These are phyloP conservation scores for Zaprionus inermis DNA, from an alignment of 1,140 invertebrate species.

Conservation along the genomic window DNA sequence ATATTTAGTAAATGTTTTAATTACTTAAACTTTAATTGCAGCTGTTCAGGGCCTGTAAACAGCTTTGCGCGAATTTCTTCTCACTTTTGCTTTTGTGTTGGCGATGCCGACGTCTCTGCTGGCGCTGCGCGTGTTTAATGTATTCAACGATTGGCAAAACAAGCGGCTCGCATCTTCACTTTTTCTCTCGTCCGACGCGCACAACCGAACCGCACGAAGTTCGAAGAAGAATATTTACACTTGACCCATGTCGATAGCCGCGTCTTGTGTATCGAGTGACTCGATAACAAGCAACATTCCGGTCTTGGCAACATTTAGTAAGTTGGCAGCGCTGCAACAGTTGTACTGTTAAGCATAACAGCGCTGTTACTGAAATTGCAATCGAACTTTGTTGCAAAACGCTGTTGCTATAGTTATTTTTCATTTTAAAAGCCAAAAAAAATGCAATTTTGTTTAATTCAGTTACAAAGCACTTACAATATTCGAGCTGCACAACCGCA, in stretches of 20 bases:
- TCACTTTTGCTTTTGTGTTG: conserved; percentile 35
- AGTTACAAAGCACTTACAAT: too few species aligned
- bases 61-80: conserved; percentile 12
- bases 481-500: too few species aligned
- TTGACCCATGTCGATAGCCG: neutral
- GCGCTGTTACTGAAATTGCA: neutral
- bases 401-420: neutral
- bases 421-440: neutral
- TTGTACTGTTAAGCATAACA: neutral
- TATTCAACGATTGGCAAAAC: conserved; percentile 32
- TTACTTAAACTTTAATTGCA: conserved; percentile 31
- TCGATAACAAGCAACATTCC: conserved; percentile 4
- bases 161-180: neutral
- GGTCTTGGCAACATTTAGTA: conserved; percentile 3
- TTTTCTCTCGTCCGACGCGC: conserved; percentile 25
- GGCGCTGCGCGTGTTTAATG: conserved; percentile 28
- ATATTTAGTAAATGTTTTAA: conserved; percentile 22
- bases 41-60: conserved; percentile 20
- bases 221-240: conserved; percentile 40
- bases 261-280: conserved; percentile 14
- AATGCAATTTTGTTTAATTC: neutral
- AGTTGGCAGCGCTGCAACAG: conserved; percentile 8
- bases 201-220: conserved; percentile 32
- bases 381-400: too few species aligned
- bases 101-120: conserved; percentile 5